phyloP scores from a whole-genome alignment of 2,797 vertebrate species.

The Sarcoramphus papa region DNA sequence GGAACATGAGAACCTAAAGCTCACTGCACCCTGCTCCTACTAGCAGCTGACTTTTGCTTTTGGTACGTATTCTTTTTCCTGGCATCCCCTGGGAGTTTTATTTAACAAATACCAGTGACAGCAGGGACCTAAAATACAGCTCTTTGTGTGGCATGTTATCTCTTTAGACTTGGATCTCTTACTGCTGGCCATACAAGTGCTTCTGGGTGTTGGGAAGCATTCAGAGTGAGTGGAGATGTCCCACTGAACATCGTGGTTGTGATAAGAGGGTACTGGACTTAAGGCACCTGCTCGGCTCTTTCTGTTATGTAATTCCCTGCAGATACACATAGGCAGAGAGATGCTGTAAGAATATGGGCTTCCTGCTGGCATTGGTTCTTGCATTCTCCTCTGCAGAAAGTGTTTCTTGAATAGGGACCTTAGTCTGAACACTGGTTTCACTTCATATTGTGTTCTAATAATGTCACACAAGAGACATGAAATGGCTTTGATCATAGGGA shows the following conservation, averaged over 20 bases:
- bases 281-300: neutral
- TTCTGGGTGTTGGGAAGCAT: neutral
- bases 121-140: neutral
- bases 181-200: neutral
- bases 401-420: neutral
- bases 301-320: neutral
- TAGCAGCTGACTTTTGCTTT: neutral
- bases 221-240: neutral
- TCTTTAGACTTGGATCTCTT: neutral
- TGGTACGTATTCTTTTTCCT: neutral
- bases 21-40: neutral
- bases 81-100: neutral
- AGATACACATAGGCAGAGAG: neutral
- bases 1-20: neutral
- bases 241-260: accelerated
- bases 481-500: conserved; percentile 56
- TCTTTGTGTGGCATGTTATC: neutral
- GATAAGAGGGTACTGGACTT: neutral
- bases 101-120: neutral
- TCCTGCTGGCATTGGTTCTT: neutral
- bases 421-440: neutral
- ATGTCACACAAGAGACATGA: conserved; percentile 43
- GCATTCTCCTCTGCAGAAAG: neutral
- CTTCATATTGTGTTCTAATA: conserved; percentile 44
- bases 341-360: neutral